Percentiles rank a stretch among this genome's conserved stretches.
Conservation (phyloP, 2,797 vertebrate species). For the Chaetophractus vellerosus region DNA sequence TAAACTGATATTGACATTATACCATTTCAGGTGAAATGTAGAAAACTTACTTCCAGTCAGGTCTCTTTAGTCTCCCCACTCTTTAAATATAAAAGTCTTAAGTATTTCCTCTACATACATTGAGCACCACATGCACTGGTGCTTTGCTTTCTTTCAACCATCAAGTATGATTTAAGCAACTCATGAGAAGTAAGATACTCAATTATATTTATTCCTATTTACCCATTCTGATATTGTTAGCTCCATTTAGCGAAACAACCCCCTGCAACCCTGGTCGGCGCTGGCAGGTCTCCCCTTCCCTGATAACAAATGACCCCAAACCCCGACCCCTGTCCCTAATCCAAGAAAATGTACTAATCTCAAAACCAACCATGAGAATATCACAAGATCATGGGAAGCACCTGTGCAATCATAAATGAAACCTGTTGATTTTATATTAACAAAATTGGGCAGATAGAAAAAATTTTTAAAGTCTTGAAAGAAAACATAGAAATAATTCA, state of each 20-base stretch:
- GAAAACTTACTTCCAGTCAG: not conserved
- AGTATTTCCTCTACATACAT: not conserved
- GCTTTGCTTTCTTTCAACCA: not conserved
- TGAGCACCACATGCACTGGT: not conserved
- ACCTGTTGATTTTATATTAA: too few species aligned
- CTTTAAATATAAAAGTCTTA: not conserved
- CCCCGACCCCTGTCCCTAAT: too few species aligned
- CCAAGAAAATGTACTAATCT: too few species aligned
- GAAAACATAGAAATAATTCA: too few species aligned
- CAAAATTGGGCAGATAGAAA: too few species aligned
- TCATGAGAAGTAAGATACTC: not conserved
- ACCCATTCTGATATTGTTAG: not conserved
- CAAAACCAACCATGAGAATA: too few species aligned
- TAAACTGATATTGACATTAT: not conserved
- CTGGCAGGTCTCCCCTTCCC: too few species aligned
- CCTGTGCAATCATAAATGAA: too few species aligned
- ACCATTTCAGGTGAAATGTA: not conserved
- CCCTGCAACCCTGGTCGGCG: too few species aligned
- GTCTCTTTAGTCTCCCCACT: not conserved
- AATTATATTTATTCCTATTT: not conserved
- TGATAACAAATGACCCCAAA: too few species aligned
- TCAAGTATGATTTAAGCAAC: not conserved
- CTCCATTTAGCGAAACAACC: not conserved
- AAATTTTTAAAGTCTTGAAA: too few species aligned
- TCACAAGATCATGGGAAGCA: too few species aligned